These are phyloP conservation scores for Chamaedrilus cognettii DNA, from an alignment of 2,888 invertebrate species.

Conservation along the genomic window DNA sequence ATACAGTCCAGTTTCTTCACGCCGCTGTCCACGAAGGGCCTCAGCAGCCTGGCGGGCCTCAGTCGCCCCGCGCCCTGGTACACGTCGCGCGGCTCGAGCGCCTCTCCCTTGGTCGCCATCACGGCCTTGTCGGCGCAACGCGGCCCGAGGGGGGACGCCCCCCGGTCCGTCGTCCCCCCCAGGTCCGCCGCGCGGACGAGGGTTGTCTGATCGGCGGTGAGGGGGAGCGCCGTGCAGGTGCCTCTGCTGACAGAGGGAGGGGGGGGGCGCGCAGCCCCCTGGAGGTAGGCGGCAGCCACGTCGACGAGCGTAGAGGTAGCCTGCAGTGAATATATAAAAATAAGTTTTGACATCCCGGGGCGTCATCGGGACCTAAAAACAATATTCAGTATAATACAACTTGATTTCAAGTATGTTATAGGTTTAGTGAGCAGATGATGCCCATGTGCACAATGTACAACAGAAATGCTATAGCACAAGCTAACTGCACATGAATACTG, in stretches of 20 bases:
- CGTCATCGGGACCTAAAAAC: too few species aligned
- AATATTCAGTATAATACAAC: too few species aligned
- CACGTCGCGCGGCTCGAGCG: conserved; percentile 29
- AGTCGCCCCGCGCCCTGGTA: conserved; percentile 27
- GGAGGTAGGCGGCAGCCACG: conserved; percentile 28
- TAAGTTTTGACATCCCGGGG: too few species aligned
- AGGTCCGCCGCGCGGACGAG: neutral
- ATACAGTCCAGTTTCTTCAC: neutral
- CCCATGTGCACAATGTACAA: too few species aligned
- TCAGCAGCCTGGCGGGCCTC: neutral
- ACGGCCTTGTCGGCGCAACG: conserved; percentile 31
- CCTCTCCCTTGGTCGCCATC: conserved; percentile 32
- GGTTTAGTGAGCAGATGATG: too few species aligned
- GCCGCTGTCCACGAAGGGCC: neutral
- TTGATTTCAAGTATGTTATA: too few species aligned
- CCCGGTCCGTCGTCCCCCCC: conserved; percentile 11
- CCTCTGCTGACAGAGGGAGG: neutral
- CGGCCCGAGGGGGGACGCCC: conserved; percentile 29
- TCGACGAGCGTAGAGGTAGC: conserved; percentile 27
- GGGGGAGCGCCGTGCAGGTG: neutral
- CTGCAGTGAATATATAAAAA: too few species aligned
- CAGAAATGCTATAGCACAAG: too few species aligned
- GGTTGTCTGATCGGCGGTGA: neutral
- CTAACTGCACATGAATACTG: too few species aligned
- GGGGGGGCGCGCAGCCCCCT: neutral